A percentile compares a stretch with the other conserved stretches of the same genome.
phyloP scores from a whole-genome alignment of 2,888 invertebrate genomes.

The Pollenia angustigena region DNA sequence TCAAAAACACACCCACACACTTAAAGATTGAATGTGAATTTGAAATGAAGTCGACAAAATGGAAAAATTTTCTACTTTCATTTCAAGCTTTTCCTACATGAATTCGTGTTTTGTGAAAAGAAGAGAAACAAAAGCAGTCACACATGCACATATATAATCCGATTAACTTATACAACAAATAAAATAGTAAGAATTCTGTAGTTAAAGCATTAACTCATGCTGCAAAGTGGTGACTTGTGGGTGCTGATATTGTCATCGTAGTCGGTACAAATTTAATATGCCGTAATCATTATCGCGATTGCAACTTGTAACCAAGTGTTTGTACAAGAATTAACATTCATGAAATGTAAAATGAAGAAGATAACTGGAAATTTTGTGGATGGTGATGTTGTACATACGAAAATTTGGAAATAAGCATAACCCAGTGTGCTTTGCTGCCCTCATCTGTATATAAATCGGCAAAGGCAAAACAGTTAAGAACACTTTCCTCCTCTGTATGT shows the following conservation, averaged over 20 bases:
- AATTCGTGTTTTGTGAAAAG: not conserved
- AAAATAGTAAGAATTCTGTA: not conserved
- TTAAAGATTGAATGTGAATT: constrained; percentile 5
- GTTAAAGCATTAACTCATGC: not conserved
- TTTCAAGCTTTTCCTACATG: no score
- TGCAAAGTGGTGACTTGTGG: not conserved
- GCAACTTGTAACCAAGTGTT: constrained; percentile 34
- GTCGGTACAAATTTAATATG: constrained; percentile 44
- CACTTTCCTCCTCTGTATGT: no score
- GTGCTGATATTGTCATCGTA: constrained; percentile 50
- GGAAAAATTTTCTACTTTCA: no score
- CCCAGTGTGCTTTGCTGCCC: no score
- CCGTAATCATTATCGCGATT: constrained; percentile 51
- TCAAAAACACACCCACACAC: constrained; percentile 11
- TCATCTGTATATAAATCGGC: no score
- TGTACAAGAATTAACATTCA: constrained; percentile 33
- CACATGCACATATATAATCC: not conserved
- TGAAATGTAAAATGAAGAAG: not conserved
- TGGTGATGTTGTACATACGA: no score
- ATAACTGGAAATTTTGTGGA: not conserved
- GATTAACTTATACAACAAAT: not conserved
- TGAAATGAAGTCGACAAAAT: no score
- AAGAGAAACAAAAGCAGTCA: not conserved
- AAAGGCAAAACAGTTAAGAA: no score
- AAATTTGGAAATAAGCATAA: no score